Evolutionary conservation across 2,113 vertebrate genomes (phyloP), one percentile per base, ranked within the genome.

Genomic region (Jacana jacana): DNA sequence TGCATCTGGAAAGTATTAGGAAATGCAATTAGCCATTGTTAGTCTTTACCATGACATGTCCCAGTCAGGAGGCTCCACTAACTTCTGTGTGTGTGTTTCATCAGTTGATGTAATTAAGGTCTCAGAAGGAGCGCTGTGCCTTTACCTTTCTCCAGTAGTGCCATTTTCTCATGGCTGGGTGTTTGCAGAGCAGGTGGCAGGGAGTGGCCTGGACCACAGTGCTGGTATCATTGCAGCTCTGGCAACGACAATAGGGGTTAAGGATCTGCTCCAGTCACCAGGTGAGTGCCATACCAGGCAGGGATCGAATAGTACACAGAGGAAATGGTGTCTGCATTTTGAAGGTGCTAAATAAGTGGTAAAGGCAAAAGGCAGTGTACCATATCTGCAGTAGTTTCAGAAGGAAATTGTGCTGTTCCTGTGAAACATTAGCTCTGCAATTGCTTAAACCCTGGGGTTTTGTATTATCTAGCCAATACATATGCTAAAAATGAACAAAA

Each of bases 391-490:
- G 70, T 22, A 48, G 33, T 88, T 89, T 79, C 30, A 39, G 48
- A 35, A 76, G 48, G 35, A 89, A 10, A 28, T 44, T 80, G 55
- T 55, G 85, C 39, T 65, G 23, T 44, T 85, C 52, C 65, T 85
- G 39, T 51, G 57, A 82, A 89, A 60, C 39, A n/a, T 69, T 72
- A 93, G 27, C 52, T 88, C 57, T 91, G 61, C 46, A 44, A 57
- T 89, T 82, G 78, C 78, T 79, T 94, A 94, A 91, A 76, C 63
- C 70, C 85, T 28, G 48, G 63, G 35, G 85, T 76, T 93, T 91
- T 91, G 44, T 89, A 79, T 84, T 93, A 87, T 82, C 92, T 91
- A 76, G 65, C 61, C 70, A 76, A 68, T 76, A 60, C 85, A 81
- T 40, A 64, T 4, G 4, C 52, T 87, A 60, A 66, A 87, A 85